Evolutionary conservation across 2,797 vertebrate genomes (phyloP), one percentile per base, ranked within the genome.

Genomic region (Anniella stebbinsi): DNA sequence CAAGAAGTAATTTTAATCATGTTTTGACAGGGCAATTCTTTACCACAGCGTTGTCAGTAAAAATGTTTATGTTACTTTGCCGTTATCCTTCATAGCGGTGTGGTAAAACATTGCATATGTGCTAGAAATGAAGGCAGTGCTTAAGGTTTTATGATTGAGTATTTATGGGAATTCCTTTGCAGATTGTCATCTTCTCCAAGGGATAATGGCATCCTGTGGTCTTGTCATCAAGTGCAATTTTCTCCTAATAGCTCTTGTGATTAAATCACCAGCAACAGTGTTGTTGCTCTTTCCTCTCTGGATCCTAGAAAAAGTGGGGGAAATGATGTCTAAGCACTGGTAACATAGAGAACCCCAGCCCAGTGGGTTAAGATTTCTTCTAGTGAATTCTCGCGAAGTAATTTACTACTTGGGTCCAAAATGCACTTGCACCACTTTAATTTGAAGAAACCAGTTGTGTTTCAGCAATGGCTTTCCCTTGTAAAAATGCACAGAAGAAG

Each of bases 1-100:
- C 60, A 12, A 78, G 91, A 81, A 95, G 23, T 45, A 60, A 86
- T 94, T 94, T 86, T 89, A 94, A 89, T 95, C 84, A 23, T 36
- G 36, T 92, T 95, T 93, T 93, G 93, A 92, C 92, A 93, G 90
- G 73, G 88, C 88, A 88, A 1, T 94, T 92, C 90, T 90, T 88
- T 87, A 57, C 75, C 86, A 17, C 90, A 87, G 30, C 57, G 18
- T 76, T 38, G 85, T n/a, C 21, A 76, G 87, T 90, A 94, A 81
- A 94, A 88, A 94, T 12, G 93, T 95, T 93, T 73, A 86, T 45
- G 87, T 1, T 85, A 30, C 89, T 94, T 92, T 30, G 57, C 86
- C 51, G 91, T 83, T 82, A 89, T 90, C 66, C 85, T 81, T 88
- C 84, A 13, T 4, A 80, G 36, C 45, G 33, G 41, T 54, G 51